These are phyloP conservation scores for Keiferia lycopersicella DNA, from an alignment of 2,888 invertebrate species.

Conservation along the genomic window DNA sequence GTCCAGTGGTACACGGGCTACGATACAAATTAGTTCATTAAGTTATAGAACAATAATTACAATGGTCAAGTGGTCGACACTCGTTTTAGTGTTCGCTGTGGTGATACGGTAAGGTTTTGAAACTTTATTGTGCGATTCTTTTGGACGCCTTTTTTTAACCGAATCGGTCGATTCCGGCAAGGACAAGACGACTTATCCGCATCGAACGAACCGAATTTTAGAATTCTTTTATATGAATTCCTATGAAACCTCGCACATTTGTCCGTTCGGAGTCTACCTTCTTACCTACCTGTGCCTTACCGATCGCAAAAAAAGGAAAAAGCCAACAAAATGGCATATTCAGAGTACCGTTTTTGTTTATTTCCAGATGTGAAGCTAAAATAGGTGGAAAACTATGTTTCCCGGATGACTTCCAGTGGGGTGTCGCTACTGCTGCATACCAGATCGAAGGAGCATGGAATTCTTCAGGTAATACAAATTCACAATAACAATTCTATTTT, in stretches of 20 bases:
- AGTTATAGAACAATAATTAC: not conserved
- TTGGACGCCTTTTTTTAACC: not conserved
- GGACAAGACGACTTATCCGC: too few relatives aligned
- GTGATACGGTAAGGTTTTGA: slow-evolving; percentile 7
- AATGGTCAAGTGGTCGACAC: not conserved
- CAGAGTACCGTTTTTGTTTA: not conserved
- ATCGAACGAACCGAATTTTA: too few relatives aligned
- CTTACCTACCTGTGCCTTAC: too few relatives aligned
- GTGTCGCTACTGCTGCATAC: slow-evolving; percentile 75
- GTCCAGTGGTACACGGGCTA: not conserved
- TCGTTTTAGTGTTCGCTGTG: not conserved
- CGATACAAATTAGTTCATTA: not conserved
- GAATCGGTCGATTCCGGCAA: too few relatives aligned
- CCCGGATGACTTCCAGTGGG: slow-evolving; percentile 62
- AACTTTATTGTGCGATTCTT: not conserved
- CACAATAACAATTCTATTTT: too few relatives aligned
- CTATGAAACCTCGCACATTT: too few relatives aligned
- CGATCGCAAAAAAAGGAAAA: too few relatives aligned
- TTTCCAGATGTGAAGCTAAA: slow-evolving; percentile 4
- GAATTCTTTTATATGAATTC: too few relatives aligned
- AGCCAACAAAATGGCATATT: too few relatives aligned
- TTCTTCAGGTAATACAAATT: slow-evolving; percentile 68
- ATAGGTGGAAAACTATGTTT: slow-evolving; percentile 49
- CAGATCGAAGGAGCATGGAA: slow-evolving; percentile 82
- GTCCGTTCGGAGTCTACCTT: too few relatives aligned